A percentile compares a stretch with the other conserved stretches of the same genome.
Evolutionary conservation across 1,140 invertebrate species (phyloP).

Genomic region (Danaus plexippus): DNA sequence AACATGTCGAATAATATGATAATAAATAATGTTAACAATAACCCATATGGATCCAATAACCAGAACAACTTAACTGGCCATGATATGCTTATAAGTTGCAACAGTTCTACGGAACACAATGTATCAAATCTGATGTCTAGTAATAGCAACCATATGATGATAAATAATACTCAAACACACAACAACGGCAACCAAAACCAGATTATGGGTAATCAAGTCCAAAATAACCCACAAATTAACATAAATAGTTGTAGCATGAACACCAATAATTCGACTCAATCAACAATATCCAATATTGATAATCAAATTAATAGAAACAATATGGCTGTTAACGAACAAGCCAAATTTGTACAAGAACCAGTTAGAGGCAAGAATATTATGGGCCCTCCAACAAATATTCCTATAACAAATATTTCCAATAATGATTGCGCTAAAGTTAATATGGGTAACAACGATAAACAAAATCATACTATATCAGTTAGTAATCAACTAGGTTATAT

Average conservation of each 20-base stretch:
- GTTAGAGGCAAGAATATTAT: constrained; percentile 58
- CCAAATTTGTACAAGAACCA: constrained; percentile 53
- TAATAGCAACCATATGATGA: constrained; percentile 58
- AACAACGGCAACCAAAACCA: constrained; percentile 45
- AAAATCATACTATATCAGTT: constrained; percentile 58
- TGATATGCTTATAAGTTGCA: constrained; percentile 62
- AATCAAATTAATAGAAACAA: constrained; percentile 48
- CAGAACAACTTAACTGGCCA: constrained; percentile 51
- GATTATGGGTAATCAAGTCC: constrained; percentile 38
- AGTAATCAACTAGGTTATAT: constrained; percentile 66
- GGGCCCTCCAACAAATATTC: constrained; percentile 39
- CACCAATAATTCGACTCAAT: constrained; percentile 40
- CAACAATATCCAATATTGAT: constrained; percentile 47
- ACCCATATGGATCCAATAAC: constrained; percentile 37
- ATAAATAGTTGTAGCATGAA: constrained; percentile 57
- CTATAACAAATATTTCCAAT: constrained; percentile 41
- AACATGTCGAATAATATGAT: constrained; percentile 57
- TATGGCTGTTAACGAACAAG: constrained; percentile 44
- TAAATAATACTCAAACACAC: constrained; percentile 52
- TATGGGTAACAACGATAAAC: constrained; percentile 49
- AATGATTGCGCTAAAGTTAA: constrained; percentile 62
- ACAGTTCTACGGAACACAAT: constrained; percentile 48
- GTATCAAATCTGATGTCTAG: constrained; percentile 46
- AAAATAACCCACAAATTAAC: constrained; percentile 53
- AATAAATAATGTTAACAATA: constrained; percentile 53